Evolutionary conservation across 2,888 invertebrate species (phyloP), one percentile per base, ranked within the genome.

Genomic region (Epirrhoe alternata): DNA sequence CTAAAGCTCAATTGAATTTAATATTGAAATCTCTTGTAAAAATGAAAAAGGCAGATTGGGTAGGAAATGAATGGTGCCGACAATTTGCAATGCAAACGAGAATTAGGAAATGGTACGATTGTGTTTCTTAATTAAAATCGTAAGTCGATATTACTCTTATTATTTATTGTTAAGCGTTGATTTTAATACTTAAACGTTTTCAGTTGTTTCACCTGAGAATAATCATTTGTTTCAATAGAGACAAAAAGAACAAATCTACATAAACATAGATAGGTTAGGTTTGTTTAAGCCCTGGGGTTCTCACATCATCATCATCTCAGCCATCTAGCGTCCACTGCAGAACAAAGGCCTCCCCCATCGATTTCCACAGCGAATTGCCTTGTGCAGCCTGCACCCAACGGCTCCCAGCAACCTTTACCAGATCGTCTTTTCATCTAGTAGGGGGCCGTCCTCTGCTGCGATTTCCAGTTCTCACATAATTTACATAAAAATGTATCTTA

Each of bases 41-140:
- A 67, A 73, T 72, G 66, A 78, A 78, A 76, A 76, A 75, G 70
- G 73, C 63, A 74, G 74, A 77, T 74, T 66, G 77, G 74, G 70
- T 77, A 73, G 77, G 74, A 81, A 85, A 81, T 79, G 76, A 83
- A 86, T 79, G 78, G 76, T 77, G 78, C 70, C 63, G 64, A 64
- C 69, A 75, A 86, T 87, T 87, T 83, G 83, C 84, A 86, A 83
- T 85, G 84, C 82, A 84, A 86, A 86, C 76, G 78, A 82, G 78
- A 74, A 75, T 77, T 75, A 77, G 75, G 66, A 68, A 77, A 80
- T 78, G 77, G 67, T 71, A 71, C 57, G 24, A 77, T 77, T 73
- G 72, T 73, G 74, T 78, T 81, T 79, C 73, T 77, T 79, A 76
- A 80, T 80, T 82, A 76, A 69, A 62, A 61, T 47, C 24, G 10